phyloP scores from a whole-genome alignment of 2,888 invertebrate species.

The Criorhina ranunculi region DNA sequence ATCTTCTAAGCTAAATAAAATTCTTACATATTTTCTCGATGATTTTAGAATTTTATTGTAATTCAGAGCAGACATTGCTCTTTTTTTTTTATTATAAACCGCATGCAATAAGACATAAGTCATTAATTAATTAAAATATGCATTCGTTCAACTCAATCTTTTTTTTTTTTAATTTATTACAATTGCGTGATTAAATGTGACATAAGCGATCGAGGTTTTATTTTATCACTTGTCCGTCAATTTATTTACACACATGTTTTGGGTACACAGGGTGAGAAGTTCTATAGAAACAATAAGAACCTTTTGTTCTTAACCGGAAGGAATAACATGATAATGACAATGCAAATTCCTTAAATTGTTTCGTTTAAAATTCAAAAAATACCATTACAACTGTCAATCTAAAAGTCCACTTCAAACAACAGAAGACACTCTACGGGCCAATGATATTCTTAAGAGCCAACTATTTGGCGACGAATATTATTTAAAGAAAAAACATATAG shows the following conservation, averaged over 20 bases:
- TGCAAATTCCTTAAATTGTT: background rate
- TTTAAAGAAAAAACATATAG: conserved; percentile 19
- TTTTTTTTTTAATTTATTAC: conserved; percentile 20
- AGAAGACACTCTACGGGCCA: background rate
- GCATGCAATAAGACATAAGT: background rate
- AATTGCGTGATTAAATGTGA: conserved; percentile 28
- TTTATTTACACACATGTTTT: conserved; percentile 27
- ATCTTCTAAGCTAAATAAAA: too few species aligned
- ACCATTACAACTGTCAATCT: background rate
- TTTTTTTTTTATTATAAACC: background rate
- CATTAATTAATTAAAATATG: conserved; percentile 11
- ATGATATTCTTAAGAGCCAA: conserved; percentile 28
- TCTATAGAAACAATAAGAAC: background rate
- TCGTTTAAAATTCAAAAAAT: background rate
- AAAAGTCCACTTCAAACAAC: background rate
- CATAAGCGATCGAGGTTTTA: conserved; percentile 4
- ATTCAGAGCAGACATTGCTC: background rate
- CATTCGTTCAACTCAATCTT: conserved; percentile 2
- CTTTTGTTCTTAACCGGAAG: conserved; percentile 19
- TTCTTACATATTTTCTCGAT: too few species aligned
- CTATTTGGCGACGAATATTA: conserved; percentile 21
- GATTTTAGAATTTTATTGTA: background rate
- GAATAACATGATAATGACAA: background rate
- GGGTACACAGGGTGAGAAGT: background rate
- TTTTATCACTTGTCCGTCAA: conserved; percentile 15